A percentile compares a stretch with the other conserved stretches of the same genome.
phyloP scores from a whole-genome alignment of 1,140 invertebrate species.

The Yoshiicerus persimilis region DNA sequence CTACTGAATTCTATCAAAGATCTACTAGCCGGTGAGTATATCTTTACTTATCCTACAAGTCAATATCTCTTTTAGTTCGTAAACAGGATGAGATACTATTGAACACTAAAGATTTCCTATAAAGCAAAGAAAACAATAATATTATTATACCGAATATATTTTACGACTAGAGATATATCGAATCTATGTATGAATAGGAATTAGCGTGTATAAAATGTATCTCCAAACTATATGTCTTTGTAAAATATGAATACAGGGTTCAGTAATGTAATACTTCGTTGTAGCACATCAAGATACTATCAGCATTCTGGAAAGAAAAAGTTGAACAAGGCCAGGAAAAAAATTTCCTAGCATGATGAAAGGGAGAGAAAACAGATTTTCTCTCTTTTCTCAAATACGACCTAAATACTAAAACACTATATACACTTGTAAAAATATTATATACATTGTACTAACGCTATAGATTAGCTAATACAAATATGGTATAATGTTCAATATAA shows the following conservation, averaged over 20 bases:
- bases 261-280: too few relatives aligned
- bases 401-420: too few relatives aligned
- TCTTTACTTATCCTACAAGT: background rate
- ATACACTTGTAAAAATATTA: too few relatives aligned
- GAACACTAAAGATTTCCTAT: background rate
- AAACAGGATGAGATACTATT: background rate
- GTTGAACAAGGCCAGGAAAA: background rate
- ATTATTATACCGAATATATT: background rate
- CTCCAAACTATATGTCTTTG: too few relatives aligned
- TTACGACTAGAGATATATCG: too few relatives aligned
- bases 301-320: background rate
- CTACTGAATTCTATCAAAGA: background rate
- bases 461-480: too few relatives aligned
- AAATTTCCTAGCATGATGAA: background rate
- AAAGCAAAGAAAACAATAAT: background rate
- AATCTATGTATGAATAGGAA: too few relatives aligned
- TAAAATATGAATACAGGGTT: too few relatives aligned
- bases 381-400: background rate
- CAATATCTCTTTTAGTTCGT: background rate
- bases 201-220: too few relatives aligned
- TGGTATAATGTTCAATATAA: background rate
- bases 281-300: background rate
- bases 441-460: too few relatives aligned
- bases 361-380: background rate
- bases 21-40: background rate